These are phyloP conservation scores for Echinops telfairi DNA, from an alignment of 2,113 vertebrate species.

Conservation along the genomic window DNA sequence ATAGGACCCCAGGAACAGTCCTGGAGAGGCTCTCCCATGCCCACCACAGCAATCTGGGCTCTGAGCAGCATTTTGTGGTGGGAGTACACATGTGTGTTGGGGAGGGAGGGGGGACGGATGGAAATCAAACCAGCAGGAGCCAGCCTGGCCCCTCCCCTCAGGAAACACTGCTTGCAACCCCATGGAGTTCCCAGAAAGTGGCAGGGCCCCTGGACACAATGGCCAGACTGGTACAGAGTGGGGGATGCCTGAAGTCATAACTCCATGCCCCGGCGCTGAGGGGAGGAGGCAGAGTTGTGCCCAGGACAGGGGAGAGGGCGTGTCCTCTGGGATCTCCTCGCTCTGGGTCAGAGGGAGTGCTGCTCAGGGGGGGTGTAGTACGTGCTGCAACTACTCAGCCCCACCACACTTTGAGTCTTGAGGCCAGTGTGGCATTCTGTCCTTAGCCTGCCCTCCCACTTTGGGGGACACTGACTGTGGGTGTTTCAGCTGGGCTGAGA, in stretches of 20 bases:
- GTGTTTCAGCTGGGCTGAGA: too few species aligned
- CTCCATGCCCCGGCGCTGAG: neutral
- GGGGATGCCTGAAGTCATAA: neutral
- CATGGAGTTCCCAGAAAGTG: neutral
- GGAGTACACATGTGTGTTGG: too few species aligned
- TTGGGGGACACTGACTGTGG: neutral
- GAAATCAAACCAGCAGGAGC: neutral
- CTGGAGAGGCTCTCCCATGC: neutral
- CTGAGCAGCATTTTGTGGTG: too few species aligned
- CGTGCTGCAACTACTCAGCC: too few species aligned
- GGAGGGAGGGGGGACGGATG: too few species aligned
- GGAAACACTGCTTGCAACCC: neutral
- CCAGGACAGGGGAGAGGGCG: neutral
- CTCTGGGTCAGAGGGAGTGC: too few species aligned
- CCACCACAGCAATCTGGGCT: too few species aligned
- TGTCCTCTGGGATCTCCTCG: neutral
- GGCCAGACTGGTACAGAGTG: neutral
- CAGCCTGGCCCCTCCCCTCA: neutral
- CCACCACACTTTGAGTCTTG: too few species aligned
- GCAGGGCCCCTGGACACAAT: neutral
- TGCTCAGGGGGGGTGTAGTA: too few species aligned
- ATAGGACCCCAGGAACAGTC: neutral
- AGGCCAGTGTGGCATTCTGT: too few species aligned
- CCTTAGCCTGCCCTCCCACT: neutral
- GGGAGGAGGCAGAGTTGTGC: neutral